Conservation (phyloP, 2,797 vertebrate species). For the Tenualosa ilisha region DNA sequence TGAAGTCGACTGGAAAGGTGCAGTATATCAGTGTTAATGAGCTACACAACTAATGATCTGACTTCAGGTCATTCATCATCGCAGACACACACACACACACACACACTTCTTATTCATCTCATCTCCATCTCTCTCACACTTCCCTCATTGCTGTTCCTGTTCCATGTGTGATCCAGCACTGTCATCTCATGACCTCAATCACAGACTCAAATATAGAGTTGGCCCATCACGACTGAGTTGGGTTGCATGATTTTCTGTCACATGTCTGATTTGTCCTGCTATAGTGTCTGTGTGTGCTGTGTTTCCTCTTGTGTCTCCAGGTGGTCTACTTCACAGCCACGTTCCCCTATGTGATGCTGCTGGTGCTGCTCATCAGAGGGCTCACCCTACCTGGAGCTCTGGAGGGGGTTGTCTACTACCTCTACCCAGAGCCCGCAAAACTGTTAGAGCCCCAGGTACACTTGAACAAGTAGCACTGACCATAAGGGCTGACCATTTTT, state of each 20-base stretch:
- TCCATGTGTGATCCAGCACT: background rate
- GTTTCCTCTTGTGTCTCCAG: slow-evolving; percentile 48
- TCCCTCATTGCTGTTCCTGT: background rate
- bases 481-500: background rate
- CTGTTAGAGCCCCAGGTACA: slow-evolving; percentile 73
- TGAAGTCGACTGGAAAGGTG: slow-evolving; percentile 75
- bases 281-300: background rate
- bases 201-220: slow-evolving; percentile 13
- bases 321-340: slow-evolving; percentile 78
- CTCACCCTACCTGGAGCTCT: slow-evolving; percentile 75
- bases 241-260: background rate
- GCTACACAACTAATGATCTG: background rate
- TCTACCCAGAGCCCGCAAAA: slow-evolving; percentile 68
- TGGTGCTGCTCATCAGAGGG: slow-evolving; percentile 72
- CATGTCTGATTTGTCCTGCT: background rate
- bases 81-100: background rate
- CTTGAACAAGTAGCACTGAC: background rate
- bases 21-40: background rate
- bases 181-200: slow-evolving; percentile 18
- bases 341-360: slow-evolving; percentile 74
- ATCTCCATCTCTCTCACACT: background rate
- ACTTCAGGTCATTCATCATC: background rate
- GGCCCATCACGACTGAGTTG: background rate
- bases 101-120: background rate
- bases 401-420: slow-evolving; percentile 70